Evolutionary conservation across 2,888 invertebrate species (phyloP).

Genomic region (Orthosia cruda): DNA sequence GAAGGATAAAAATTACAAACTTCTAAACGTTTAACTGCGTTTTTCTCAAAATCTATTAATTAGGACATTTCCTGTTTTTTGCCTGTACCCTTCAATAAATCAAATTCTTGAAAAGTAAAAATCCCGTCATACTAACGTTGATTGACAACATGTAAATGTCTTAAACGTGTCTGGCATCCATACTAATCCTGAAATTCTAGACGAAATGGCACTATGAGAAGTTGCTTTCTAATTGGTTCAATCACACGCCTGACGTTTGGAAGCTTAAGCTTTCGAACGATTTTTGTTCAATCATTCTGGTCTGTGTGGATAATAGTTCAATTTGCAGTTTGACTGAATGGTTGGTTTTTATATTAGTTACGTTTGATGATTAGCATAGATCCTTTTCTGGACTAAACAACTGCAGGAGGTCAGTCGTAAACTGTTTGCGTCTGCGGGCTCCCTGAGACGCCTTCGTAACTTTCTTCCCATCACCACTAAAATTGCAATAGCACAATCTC

Average conservation of each 20-base stretch:
- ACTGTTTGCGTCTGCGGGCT: no score
- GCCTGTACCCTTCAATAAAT: no score
- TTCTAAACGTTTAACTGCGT: no score
- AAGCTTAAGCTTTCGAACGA: background rate
- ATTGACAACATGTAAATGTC: slow-evolving; percentile 15
- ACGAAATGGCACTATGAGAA: slow-evolving; percentile 3
- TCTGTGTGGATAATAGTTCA: slow-evolving; percentile 17
- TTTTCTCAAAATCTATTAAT: no score
- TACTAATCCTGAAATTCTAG: slow-evolving; percentile 10
- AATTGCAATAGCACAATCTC: no score
- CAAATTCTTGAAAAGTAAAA: background rate
- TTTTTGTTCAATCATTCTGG: slow-evolving; percentile 1
- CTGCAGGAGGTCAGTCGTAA: no score
- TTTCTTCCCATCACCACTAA: no score
- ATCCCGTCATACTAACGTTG: background rate
- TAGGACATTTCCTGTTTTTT: no score
- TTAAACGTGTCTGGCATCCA: background rate
- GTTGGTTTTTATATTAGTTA: background rate
- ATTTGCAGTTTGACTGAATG: slow-evolving; percentile 9
- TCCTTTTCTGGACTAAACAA: no score
- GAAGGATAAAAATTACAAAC: no score
- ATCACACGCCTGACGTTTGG: slow-evolving; percentile 33
- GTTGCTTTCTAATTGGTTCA: slow-evolving; percentile 42
- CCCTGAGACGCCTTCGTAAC: no score
- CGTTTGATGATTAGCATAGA: background rate